phyloP scores from a whole-genome alignment of 2,113 vertebrate species.

The Pachycephala philippinensis region DNA sequence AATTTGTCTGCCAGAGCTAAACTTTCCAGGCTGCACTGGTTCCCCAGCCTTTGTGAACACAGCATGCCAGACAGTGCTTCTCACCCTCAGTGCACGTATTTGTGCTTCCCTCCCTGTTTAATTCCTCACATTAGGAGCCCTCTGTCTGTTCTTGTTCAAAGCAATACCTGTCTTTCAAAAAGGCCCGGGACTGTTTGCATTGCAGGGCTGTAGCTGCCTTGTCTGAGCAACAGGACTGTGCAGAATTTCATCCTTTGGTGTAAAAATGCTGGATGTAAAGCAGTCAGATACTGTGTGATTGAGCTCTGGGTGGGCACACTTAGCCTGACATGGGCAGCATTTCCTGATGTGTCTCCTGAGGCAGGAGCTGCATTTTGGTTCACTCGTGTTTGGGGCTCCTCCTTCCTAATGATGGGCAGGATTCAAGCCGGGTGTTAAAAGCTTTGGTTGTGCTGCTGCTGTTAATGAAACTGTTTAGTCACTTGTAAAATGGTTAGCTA shows the following conservation, averaged over 20 bases:
- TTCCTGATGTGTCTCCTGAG: not conserved
- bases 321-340: not conserved
- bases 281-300: not conserved
- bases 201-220: not conserved
- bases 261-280: not conserved
- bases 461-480: not conserved
- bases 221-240: not conserved
- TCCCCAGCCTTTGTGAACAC: not conserved
- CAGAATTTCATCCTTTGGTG: not conserved
- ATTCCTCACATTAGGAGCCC: not conserved
- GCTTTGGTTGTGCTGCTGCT: not conserved
- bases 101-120: not conserved
- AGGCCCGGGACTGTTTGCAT: not conserved
- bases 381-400: fast-evolving
- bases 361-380: not conserved
- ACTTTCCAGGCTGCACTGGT: not conserved
- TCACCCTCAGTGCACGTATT: not conserved
- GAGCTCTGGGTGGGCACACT: not conserved
- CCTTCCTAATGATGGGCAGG: not conserved
- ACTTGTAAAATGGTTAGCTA: slow-evolving; percentile 5
- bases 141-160: not conserved
- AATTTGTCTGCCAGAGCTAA: not conserved
- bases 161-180: not conserved
- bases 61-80: not conserved
- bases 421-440: slow-evolving; percentile 11